Evolutionary conservation across 2,113 vertebrate genomes (phyloP), one percentile per base, ranked within the genome.

Genomic region (Rhinolophus sinicus): DNA sequence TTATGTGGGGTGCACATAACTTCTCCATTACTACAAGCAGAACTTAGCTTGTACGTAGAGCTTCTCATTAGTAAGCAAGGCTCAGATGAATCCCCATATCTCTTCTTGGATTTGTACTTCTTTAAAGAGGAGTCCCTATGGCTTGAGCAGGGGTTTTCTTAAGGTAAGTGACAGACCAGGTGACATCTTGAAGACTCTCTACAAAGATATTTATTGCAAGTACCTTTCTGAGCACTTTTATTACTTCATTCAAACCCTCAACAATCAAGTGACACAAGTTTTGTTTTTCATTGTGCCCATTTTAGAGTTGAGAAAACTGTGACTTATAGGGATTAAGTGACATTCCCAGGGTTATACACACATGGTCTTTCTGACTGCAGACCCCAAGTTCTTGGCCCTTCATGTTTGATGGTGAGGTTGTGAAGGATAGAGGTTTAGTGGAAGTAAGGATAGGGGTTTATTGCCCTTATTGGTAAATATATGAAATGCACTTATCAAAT

Each of bases 251-350:
- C 40, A 72, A 73, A 40, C 7, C 15, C 28, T 72, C 35, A 54
- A 81, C 21, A 88, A 52, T 3, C 8, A 40, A 64, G 70, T 4
- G 24, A 33, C 16, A 2, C 15, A 24, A 13, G 6, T 50, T 50
- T 8, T 18, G 33, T 54, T 83, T 44, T 84, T 76, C 21, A 72
- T 88, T 62, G 22, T 19, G 6, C 10, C 67, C 12, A 72, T 85
- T 80, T 70, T 60, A 60, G 21, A 87, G 47, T 15, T 87, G 58
- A 88, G 30, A 15, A 88, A 86, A 84, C 35, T 35, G n/a, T 93
- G 30, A 40, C 22, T 56, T 21, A 22, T 1, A 18, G 2, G 11
- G 14, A 35, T 67, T 8, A 76, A 60, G 33, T 80, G 62, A 47
- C 44, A 54, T 54, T 0, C 6, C 15, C 52, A 38, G 4, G 19